Base-by-base conservation (phyloP, 2,113 vertebrate genomes). In the Aptenodytes forsteri region DNA sequence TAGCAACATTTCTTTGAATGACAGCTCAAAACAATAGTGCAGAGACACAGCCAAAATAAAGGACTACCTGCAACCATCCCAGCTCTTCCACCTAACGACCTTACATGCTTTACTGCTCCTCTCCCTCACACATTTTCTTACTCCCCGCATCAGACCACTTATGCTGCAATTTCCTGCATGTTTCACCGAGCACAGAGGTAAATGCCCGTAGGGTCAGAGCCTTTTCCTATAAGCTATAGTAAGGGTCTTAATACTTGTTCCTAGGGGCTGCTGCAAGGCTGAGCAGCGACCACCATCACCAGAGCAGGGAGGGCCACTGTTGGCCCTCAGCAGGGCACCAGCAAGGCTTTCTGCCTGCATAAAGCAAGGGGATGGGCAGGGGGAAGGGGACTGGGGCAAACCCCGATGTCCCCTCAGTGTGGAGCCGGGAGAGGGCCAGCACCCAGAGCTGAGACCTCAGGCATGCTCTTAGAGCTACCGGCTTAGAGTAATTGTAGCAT, bases 101-200 rank as follows among this genome's bases (percentile, higher is more conserved):
- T 38, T 15, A 46, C 27, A 25, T 1, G 2, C 61, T 87, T 75
- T 46, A 9, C n/a, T 76, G 38, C 27, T 75, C 3, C 27, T 79
- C 20, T 78, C 18, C 13, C 42, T 50, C 26, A 21, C 0, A 2
- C 0, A 0, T 64, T 76, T 54, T 69, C 56, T 80, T 56, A 52
- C 56, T 79, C n/a, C 38, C 20, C 2, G 1, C 0, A 0, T 75
- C 59, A 90, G 47, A 42, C 17, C 36, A 40, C 36, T 65, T 58
- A 32, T 0, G 1, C 36, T 64, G 52, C 56, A 27, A 59, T 87
- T 83, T 65, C 25, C 62, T 1, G 0, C 1, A 0, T 0, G 1
- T 40, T 89, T 65, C 69, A 66, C 17, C 0, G 0, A 42, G 36
- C 3, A 0, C 4, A 0, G 34, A 17, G 23, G n/a, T 26, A 82